phyloP scores from a whole-genome alignment of 2,888 invertebrate genomes.

The Microctonus hyperodae region DNA sequence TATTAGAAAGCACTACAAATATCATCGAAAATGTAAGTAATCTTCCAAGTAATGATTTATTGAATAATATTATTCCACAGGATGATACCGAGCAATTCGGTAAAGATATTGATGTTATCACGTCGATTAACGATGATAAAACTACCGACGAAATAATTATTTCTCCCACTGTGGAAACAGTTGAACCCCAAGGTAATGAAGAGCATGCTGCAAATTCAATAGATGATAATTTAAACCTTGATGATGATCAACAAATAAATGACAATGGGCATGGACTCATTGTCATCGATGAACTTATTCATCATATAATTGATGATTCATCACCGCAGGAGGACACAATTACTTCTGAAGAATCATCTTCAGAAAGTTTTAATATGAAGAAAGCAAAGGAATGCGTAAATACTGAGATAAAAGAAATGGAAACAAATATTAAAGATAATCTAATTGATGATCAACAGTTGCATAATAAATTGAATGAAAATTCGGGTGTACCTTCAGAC shows the following conservation, averaged over 20 bases:
- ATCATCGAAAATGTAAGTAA: conserved; percentile 46
- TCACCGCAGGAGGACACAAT: not conserved
- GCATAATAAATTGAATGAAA: no score
- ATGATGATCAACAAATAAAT: not conserved
- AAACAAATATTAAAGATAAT: not conserved
- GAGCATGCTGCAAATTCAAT: not conserved
- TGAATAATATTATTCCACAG: not conserved
- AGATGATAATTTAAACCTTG: not conserved
- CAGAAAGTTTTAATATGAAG: conserved; percentile 26
- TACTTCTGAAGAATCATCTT: conserved; percentile 1
- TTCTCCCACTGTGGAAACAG: no score
- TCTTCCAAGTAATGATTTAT: not conserved
- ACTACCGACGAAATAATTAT: not conserved
- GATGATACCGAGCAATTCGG: not conserved
- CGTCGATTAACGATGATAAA: not conserved
- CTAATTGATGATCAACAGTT: not conserved
- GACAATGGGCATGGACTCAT: conserved; percentile 29
- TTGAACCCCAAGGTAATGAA: no score
- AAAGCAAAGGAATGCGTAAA: conserved; percentile 22
- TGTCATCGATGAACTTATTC: conserved; percentile 52
- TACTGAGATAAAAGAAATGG: conserved; percentile 26
- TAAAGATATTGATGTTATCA: not conserved
- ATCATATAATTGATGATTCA: conserved; percentile 48
- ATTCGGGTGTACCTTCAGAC: not conserved
- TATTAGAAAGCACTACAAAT: conserved; percentile 40